Base-by-base conservation (phyloP, 2,113 vertebrate species). In the Cercopithecus mona region DNA sequence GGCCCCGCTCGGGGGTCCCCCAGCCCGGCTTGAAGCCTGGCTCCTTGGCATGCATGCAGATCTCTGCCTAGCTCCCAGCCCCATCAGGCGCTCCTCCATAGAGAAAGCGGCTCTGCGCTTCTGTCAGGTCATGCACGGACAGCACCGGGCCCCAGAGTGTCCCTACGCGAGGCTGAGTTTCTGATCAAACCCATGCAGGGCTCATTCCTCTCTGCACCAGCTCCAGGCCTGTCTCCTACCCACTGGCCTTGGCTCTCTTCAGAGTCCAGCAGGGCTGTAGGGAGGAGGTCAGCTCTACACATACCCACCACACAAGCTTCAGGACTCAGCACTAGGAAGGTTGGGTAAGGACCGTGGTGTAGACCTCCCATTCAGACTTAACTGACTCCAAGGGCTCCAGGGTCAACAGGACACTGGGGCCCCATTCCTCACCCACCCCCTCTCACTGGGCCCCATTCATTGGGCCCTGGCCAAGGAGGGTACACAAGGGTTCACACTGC, bases 241-340 rank as follows among this genome's bases (percentile, higher is more conserved):
- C 4, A 0, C 32, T 16, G 64, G 22, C 61, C 68, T 96, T 14
- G 25, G 23, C 30, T 3, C 17, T 50, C 38, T 40, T 72, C 32
- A 17, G 43, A n/a, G 78, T 38, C 68, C 30, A 55, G 70, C 61
- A 72, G 61, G 52, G 50, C 50, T 38, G 45, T 0, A 0, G 5
- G 43, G 55, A 6, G 10, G 1, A 0, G 87, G 27, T 48, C 48
- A 12, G 43, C 30, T 81, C 55, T 8, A 30, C 2, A 0, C 20
- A 3, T 0, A 0, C 66, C 59, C 32, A 16, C n/a, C 6, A 2
- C 10, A 14, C 5, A 7, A 52, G 48, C 66, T 7, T 45, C 0
- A 43, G 64, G 52, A 11, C 59, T n/a, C 45, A n/a, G 81, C 38
- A 10, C 61, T 5, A 1, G 22, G 43, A n/a, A 25, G 23, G 10